Evolutionary conservation across 1,140 invertebrate genomes (phyloP).

Genomic region (Ceratina australensis): DNA sequence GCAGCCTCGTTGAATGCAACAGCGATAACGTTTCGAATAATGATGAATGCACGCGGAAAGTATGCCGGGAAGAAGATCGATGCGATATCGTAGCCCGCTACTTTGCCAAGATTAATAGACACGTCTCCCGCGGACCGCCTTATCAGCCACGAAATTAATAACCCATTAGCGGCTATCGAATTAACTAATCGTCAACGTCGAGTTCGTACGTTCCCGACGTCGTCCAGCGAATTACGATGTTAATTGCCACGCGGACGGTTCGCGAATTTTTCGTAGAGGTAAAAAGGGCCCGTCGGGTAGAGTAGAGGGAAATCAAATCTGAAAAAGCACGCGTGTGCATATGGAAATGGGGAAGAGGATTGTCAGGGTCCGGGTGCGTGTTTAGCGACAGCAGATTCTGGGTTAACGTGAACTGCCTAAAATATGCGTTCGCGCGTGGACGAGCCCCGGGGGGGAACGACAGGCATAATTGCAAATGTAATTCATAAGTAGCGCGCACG

Average conservation of each 20-base stretch:
- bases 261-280: neutral
- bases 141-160: slow-evolving; percentile 5
- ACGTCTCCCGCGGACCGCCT: neutral
- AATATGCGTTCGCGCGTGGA: slow-evolving; percentile 41
- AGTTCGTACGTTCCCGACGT: too few relatives aligned
- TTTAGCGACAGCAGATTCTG: slow-evolving; percentile 46
- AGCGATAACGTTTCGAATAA: slow-evolving; percentile 33
- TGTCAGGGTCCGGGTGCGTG: slow-evolving; percentile 41
- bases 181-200: neutral
- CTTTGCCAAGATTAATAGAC: slow-evolving; percentile 35
- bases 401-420: slow-evolving; percentile 41
- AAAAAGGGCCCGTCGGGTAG: neutral
- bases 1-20: slow-evolving; percentile 5
- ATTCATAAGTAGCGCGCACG: slow-evolving; percentile 62
- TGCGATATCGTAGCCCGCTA: slow-evolving; percentile 5
- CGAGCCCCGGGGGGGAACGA: slow-evolving; percentile 2
- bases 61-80: slow-evolving; percentile 34
- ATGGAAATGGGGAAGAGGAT: slow-evolving; percentile 51
- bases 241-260: neutral
- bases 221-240: neutral
- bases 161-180: neutral
- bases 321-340: slow-evolving; percentile 5
- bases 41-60: slow-evolving; percentile 27
- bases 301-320: neutral
- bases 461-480: slow-evolving; percentile 67